These are phyloP conservation scores for Potamilus streckersoni DNA, from an alignment of 1,140 invertebrate species.

Conservation along the genomic window DNA sequence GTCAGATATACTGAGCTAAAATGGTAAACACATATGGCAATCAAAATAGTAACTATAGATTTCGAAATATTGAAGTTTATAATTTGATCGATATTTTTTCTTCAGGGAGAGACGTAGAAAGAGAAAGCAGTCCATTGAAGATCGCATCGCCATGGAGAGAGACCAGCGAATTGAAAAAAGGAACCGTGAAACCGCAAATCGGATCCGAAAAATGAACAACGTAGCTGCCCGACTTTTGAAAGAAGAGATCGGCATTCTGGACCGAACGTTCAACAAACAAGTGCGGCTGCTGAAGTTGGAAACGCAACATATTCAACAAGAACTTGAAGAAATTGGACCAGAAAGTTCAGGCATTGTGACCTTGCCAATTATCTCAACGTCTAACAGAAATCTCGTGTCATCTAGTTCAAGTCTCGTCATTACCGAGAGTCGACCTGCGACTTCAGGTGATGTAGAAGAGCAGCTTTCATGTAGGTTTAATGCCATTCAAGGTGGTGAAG, in stretches of 20 bases:
- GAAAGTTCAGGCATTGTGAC: neutral
- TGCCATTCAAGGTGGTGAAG: neutral
- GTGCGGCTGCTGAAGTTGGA: neutral
- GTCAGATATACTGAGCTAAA: too few relatives aligned
- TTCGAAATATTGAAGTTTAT: too few relatives aligned
- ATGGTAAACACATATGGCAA: too few relatives aligned
- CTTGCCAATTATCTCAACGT: neutral
- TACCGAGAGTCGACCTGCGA: conserved; percentile 1
- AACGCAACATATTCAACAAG: neutral
- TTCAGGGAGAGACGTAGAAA: conserved; percentile 11
- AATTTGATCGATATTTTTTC: neutral
- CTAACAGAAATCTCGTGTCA: conserved; percentile 3
- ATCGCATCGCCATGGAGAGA: conserved; percentile 20
- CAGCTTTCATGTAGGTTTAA: conserved; percentile 15
- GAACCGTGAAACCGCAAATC: conserved; percentile 4
- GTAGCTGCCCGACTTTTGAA: conserved; percentile 14
- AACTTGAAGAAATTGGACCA: neutral
- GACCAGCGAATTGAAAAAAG: conserved; percentile 1
- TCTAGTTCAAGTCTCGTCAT: neutral
- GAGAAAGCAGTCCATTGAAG: conserved; percentile 6
- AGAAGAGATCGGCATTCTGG: conserved; percentile 6
- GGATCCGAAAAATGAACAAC: conserved; percentile 20
- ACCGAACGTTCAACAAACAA: neutral
- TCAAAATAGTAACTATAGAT: too few relatives aligned
- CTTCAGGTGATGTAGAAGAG: conserved; percentile 3